A percentile compares a stretch with the other conserved stretches of the same genome.
These are phyloP conservation scores for Pristionchus maxplancki DNA, from an alignment of 2,888 invertebrate species.

Conservation along the genomic window DNA sequence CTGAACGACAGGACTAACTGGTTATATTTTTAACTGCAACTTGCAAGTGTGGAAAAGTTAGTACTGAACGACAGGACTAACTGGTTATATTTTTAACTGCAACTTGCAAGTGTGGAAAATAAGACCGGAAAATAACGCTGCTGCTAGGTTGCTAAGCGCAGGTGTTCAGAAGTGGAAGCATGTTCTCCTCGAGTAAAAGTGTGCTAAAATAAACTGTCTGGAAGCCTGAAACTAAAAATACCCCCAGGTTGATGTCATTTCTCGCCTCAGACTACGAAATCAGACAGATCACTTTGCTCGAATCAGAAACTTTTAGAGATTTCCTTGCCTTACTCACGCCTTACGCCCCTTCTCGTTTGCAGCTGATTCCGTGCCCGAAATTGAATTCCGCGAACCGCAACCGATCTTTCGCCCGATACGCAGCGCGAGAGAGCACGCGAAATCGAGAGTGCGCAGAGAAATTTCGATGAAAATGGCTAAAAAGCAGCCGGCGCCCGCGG, in stretches of 20 bases:
- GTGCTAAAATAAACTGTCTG: no score
- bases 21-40: no score
- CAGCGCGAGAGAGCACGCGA: not conserved
- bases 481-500: conserved; percentile 31
- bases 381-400: not conserved
- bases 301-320: not conserved
- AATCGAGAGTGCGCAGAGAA: conserved; percentile 14
- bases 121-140: no score
- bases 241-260: not conserved
- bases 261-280: not conserved
- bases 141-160: no score
- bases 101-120: no score
- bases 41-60: no score
- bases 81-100: no score
- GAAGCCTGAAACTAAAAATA: no score
- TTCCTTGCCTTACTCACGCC: not conserved
- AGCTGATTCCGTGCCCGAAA: not conserved
- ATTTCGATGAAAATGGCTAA: not conserved
- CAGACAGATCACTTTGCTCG: not conserved
- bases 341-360: not conserved
- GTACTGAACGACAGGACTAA: no score
- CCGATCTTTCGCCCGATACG: not conserved
- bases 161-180: no score
- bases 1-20: no score
- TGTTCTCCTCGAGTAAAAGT: no score